phyloP scores from a whole-genome alignment of 1,140 invertebrate species.

The Tigriopus japonicus region DNA sequence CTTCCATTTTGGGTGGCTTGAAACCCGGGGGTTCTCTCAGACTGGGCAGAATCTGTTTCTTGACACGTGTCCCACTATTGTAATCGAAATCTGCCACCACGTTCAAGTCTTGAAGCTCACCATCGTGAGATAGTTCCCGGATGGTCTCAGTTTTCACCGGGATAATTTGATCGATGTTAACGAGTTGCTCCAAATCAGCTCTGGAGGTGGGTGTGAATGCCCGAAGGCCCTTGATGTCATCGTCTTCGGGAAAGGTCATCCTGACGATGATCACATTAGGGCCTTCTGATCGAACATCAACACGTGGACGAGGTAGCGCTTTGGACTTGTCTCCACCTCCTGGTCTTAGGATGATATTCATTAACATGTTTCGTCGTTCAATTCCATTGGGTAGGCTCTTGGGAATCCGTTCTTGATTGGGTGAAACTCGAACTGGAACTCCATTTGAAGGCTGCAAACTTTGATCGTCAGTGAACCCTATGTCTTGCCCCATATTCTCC shows the following conservation, averaged over 20 bases:
- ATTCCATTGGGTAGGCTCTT: not conserved
- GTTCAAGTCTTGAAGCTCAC: too few relatives aligned
- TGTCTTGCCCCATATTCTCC: too few relatives aligned
- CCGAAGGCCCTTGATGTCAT: conserved; percentile 10
- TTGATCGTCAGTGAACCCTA: too few relatives aligned
- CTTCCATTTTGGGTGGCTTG: too few relatives aligned
- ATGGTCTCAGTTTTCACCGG: not conserved
- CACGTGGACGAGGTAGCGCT: conserved; percentile 6
- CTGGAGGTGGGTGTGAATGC: conserved; percentile 7
- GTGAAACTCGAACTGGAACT: too few relatives aligned
- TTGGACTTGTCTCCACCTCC: conserved; percentile 5
- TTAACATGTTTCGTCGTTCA: conserved; percentile 2
- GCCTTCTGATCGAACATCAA: conserved; percentile 10
- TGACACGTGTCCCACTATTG: too few relatives aligned
- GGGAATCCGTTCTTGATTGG: too few relatives aligned
- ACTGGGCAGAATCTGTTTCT: too few relatives aligned
- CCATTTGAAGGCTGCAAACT: too few relatives aligned
- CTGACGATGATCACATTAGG: conserved; percentile 3
- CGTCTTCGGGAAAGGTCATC: conserved; percentile 5
- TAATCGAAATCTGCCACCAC: too few relatives aligned
- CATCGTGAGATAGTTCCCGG: too few relatives aligned
- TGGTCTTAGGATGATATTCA: conserved; percentile 11
- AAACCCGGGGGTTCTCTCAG: too few relatives aligned
- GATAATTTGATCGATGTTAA: not conserved
- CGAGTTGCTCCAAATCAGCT: not conserved